Percentiles rank a stretch among this genome's conserved stretches.
These are phyloP conservation scores for Pseudorectes ferrugineus DNA, from an alignment of 2,113 vertebrate genomes.

Conservation along the genomic window DNA sequence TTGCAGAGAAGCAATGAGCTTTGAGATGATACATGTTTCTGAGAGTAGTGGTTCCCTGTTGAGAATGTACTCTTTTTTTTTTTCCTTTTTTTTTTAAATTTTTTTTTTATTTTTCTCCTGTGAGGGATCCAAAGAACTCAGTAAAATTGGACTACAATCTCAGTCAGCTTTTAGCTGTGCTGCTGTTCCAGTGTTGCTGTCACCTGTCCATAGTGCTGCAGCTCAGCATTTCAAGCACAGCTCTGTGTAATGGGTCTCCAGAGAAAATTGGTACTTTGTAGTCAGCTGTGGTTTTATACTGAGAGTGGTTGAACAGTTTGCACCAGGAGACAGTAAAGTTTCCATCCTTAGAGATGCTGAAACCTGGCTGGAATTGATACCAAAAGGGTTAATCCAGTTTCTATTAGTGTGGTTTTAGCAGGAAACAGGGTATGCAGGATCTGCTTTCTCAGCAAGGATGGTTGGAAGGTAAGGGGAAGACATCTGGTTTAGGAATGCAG, in stretches of 20 bases:
- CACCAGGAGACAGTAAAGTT: not conserved
- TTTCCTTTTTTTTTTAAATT: too few species aligned
- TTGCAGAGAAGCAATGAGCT: not conserved
- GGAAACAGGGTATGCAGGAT: not conserved
- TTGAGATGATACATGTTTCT: not conserved
- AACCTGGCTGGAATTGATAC: not conserved
- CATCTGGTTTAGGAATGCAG: not conserved
- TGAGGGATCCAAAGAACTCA: not conserved
- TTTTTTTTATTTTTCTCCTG: not conserved
- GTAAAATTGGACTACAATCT: not conserved
- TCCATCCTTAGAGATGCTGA: not conserved
- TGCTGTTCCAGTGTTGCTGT: not conserved
- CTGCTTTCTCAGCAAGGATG: not conserved
- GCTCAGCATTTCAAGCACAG: not conserved
- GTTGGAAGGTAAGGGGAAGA: not conserved
- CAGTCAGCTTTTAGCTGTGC: not conserved
- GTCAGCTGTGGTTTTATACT: not conserved
- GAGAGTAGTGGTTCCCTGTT: not conserved
- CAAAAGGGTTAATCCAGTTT: not conserved
- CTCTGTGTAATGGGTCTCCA: not conserved
- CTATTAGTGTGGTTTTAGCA: not conserved
- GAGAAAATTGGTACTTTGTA: not conserved
- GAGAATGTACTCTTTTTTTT: not conserved
- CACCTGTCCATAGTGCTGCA: not conserved
- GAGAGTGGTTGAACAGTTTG: not conserved